Evolutionary conservation across 2,888 invertebrate genomes (phyloP).

Genomic region (Epistrophella euchroma): DNA sequence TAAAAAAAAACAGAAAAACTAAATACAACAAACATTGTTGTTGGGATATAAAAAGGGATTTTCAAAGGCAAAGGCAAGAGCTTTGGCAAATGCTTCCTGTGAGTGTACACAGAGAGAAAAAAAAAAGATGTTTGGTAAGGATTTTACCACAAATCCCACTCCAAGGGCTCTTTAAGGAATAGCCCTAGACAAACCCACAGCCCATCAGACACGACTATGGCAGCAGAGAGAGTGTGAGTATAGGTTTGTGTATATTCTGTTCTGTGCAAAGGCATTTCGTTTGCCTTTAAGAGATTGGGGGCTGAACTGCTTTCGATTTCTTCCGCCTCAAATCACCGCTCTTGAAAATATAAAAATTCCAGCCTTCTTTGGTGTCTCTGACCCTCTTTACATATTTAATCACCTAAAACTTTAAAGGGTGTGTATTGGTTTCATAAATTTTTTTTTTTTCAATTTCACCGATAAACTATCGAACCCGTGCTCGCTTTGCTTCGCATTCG

Average conservation of each 20-base stretch:
- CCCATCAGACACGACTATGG: background rate
- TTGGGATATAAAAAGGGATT: conserved; percentile 7
- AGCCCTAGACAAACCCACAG: conserved; percentile 17
- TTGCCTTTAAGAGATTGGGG: background rate
- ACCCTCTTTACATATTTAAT: conserved; percentile 28
- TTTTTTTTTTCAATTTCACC: no score
- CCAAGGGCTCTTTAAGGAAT: conserved; percentile 17
- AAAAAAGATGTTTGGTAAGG: conserved; percentile 39
- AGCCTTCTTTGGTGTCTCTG: conserved; percentile 44
- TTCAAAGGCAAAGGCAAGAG: background rate
- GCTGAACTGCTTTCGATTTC: conserved; percentile 67
- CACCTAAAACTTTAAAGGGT: background rate
- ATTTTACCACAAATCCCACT: conserved; percentile 23
- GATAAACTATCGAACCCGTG: no score
- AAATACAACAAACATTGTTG: conserved; percentile 43
- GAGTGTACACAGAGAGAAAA: conserved; percentile 2
- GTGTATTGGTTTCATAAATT: background rate
- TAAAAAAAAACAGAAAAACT: conserved; percentile 31
- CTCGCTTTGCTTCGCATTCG: no score
- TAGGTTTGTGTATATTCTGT: background rate
- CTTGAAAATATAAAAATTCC: conserved; percentile 62
- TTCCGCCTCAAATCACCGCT: conserved; percentile 67
- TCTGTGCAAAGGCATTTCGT: conserved; percentile 23
- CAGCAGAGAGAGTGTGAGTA: background rate
- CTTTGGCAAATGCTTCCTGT: conserved; percentile 22